Evolutionary conservation across 1,140 invertebrate genomes (phyloP).

Genomic region (Telenomus remus): DNA sequence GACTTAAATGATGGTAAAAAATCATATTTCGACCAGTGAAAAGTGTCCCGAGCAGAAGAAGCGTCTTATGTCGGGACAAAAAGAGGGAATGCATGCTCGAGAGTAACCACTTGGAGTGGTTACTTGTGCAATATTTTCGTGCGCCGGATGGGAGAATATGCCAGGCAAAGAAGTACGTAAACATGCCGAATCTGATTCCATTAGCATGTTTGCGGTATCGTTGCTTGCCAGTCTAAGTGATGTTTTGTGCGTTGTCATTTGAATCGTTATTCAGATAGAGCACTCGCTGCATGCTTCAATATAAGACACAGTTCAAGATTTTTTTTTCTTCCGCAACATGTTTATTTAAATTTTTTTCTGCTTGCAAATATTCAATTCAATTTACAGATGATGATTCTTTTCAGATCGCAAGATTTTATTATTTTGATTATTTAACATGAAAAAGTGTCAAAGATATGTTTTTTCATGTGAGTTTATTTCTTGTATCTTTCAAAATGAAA

Average conservation of each 20-base stretch:
- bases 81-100: constrained; percentile 60
- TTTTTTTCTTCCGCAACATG: background rate
- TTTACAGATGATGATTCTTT: background rate
- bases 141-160: constrained; percentile 41
- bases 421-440: too few species aligned
- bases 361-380: background rate
- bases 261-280: constrained; percentile 64
- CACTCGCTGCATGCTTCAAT: constrained; percentile 13
- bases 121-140: constrained; percentile 56
- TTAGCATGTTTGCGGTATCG: constrained; percentile 71
- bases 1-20: constrained; percentile 53
- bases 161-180: constrained; percentile 61
- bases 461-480: too few species aligned
- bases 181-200: constrained; percentile 66
- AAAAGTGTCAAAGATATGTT: too few species aligned
- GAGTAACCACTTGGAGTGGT: constrained; percentile 53
- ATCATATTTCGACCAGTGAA: constrained; percentile 55
- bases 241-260: constrained; percentile 69
- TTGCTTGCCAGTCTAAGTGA: constrained; percentile 68
- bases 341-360: constrained; percentile 4
- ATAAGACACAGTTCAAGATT: constrained; percentile 42
- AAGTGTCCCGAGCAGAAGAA: constrained; percentile 65
- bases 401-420: too few species aligned
- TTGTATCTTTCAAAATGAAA: too few species aligned
- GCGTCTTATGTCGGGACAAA: constrained; percentile 57